Percentiles rank a stretch among this genome's conserved stretches.
These are phyloP conservation scores for Vidua chalybeata DNA, from an alignment of 2,113 vertebrate genomes.

Conservation along the genomic window DNA sequence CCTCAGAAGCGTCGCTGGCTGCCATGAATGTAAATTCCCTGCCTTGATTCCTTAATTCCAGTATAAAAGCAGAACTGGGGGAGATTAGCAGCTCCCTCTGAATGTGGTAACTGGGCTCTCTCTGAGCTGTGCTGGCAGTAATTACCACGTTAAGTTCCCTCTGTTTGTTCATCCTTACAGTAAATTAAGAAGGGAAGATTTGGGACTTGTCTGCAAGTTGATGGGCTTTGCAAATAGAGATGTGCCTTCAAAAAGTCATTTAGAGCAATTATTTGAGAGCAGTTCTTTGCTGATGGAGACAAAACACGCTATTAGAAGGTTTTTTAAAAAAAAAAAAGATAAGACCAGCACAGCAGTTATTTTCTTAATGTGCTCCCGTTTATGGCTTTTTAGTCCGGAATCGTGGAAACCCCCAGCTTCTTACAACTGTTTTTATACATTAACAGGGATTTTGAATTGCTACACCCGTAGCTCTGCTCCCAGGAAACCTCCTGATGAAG, in stretches of 20 bases:
- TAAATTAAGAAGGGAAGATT: background rate
- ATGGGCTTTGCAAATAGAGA: slow-evolving; percentile 32
- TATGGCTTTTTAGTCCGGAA: background rate
- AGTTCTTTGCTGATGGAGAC: slow-evolving; percentile 29
- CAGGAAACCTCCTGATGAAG: background rate
- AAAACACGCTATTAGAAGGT: slow-evolving; percentile 8
- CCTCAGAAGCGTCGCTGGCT: background rate
- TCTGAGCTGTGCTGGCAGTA: background rate
- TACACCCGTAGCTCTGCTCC: background rate
- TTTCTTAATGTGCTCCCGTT: background rate
- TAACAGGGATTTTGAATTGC: background rate
- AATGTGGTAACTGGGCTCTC: background rate
- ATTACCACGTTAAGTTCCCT: background rate
- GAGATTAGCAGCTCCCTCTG: background rate
- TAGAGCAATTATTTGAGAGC: slow-evolving; percentile 19
- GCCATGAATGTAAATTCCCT: background rate
- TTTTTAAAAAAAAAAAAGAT: background rate
- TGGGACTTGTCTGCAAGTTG: slow-evolving; percentile 17
- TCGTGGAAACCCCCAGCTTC: background rate
- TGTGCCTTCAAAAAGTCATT: slow-evolving; percentile 39
- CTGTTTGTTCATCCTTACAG: slow-evolving; percentile 2
- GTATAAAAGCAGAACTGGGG: rapidly evolving
- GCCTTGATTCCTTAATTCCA: background rate
- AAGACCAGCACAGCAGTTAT: background rate
- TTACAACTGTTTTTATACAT: background rate